phyloP scores from a whole-genome alignment of 2,888 invertebrate species.

The Oscheius sp. region DNA sequence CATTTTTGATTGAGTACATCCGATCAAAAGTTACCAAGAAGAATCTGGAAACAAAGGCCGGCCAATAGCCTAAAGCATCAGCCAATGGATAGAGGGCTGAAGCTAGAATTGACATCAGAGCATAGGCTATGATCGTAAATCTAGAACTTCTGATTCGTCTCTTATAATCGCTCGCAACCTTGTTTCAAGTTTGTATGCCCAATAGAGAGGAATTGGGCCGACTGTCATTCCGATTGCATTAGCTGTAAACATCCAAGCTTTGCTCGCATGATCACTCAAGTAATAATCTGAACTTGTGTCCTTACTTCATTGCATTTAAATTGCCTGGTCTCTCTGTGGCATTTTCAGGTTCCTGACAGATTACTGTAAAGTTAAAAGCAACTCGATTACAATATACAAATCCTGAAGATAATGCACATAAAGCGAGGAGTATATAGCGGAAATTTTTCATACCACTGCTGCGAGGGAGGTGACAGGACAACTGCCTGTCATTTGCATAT shows the following conservation, averaged over 20 bases:
- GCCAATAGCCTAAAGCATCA: conserved; percentile 46
- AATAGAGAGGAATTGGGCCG: conserved; percentile 47
- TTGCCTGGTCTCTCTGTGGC: conserved; percentile 25
- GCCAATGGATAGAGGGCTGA: conserved; percentile 40
- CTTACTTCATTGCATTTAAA: neutral
- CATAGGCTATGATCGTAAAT: conserved; percentile 37
- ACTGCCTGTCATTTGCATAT: neutral
- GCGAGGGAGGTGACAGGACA: too few species aligned
- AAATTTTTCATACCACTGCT: conserved; percentile 5
- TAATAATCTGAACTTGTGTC: conserved; percentile 45
- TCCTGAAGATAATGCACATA: neutral
- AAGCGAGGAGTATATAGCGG: conserved; percentile 5
- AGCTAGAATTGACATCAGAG: conserved; percentile 34
- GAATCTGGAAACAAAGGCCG: conserved; percentile 43
- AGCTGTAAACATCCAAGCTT: conserved; percentile 54
- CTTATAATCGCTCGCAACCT: too few species aligned
- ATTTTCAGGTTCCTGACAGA: conserved; percentile 47
- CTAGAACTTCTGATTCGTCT: neutral
- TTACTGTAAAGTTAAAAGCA: conserved; percentile 48
- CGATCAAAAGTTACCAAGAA: too few species aligned
- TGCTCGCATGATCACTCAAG: conserved; percentile 38
- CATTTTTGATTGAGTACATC: too few species aligned
- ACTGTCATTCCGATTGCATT: conserved; percentile 51
- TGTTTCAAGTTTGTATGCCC: conserved; percentile 27
- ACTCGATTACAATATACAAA: conserved; percentile 50